These are phyloP conservation scores for Chinchilla lanigera DNA, from an alignment of 2,113 vertebrate genomes.

Conservation along the genomic window DNA sequence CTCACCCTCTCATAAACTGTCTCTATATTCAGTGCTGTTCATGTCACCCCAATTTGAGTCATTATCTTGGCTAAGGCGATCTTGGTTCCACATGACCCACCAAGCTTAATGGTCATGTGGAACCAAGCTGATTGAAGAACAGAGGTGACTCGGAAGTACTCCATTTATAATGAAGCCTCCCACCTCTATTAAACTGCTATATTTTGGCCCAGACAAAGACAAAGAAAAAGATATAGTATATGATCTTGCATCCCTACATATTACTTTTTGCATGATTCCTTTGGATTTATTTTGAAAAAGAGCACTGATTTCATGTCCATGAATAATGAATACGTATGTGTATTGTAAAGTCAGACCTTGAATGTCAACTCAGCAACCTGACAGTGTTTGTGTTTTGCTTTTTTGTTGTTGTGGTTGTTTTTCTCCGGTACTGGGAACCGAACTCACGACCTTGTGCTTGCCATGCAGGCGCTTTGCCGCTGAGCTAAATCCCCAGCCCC, in stretches of 20 bases:
- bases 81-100: too few relatives aligned
- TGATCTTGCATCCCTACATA: background rate
- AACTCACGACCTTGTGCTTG: too few relatives aligned
- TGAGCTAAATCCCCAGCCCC: too few relatives aligned
- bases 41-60: background rate
- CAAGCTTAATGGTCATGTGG: background rate
- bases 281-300: constrained; percentile 38
- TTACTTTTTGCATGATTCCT: constrained; percentile 15
- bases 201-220: background rate
- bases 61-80: background rate
- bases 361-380: background rate
- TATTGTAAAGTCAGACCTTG: background rate
- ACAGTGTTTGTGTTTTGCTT: constrained; percentile 53
- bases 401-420: too few relatives aligned
- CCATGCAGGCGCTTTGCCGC: too few relatives aligned
- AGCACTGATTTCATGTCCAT: background rate
- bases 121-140: background rate
- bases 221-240: background rate
- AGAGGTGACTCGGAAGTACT: background rate
- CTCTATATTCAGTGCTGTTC: background rate
- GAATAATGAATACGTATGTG: constrained; percentile 20
- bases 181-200: background rate
- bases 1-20: background rate
- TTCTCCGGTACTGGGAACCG: too few relatives aligned
- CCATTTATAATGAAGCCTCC: constrained; percentile 6